phyloP scores from a whole-genome alignment of 2,888 invertebrate genomes.

The Acrobasis suavella region DNA sequence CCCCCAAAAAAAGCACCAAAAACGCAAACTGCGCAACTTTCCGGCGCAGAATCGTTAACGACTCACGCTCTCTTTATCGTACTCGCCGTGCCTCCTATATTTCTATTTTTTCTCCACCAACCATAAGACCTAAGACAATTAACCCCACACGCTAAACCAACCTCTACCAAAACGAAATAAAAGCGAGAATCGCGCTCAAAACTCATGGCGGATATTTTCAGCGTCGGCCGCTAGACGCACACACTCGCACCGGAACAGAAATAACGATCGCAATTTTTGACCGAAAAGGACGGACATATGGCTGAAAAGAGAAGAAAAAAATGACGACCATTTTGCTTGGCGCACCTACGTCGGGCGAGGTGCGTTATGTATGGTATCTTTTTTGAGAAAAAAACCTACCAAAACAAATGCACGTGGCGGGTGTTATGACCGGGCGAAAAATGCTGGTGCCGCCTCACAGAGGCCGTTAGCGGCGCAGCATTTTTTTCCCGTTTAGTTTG shows the following conservation, averaged over 20 bases:
- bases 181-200: conserved; percentile 36
- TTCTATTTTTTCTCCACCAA: conserved; percentile 80
- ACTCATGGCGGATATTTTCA: conserved; percentile 56
- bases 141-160: conserved; percentile 38
- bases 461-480: conserved; percentile 73
- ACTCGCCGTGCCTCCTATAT: conserved; percentile 80
- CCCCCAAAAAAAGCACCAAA: conserved; percentile 84
- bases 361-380: conserved; percentile 77
- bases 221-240: conserved; percentile 68
- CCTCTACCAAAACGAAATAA: conserved; percentile 30
- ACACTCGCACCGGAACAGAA: conserved; percentile 80
- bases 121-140: conserved; percentile 75
- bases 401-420: conserved; percentile 82
- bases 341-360: conserved; percentile 73
- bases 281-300: conserved; percentile 82
- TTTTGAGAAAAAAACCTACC: conserved; percentile 79
- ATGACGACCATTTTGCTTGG: conserved; percentile 82
- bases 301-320: conserved; percentile 83
- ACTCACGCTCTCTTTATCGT: conserved; percentile 82
- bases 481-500: conserved; percentile 72
- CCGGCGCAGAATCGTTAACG: conserved; percentile 84
- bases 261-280: conserved; percentile 83
- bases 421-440: conserved; percentile 80
- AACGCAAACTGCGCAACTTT: conserved; percentile 83
- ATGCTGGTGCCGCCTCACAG: conserved; percentile 73